Conservation (phyloP, 2,888 invertebrate species). For the Crossocerus cetratus region DNA sequence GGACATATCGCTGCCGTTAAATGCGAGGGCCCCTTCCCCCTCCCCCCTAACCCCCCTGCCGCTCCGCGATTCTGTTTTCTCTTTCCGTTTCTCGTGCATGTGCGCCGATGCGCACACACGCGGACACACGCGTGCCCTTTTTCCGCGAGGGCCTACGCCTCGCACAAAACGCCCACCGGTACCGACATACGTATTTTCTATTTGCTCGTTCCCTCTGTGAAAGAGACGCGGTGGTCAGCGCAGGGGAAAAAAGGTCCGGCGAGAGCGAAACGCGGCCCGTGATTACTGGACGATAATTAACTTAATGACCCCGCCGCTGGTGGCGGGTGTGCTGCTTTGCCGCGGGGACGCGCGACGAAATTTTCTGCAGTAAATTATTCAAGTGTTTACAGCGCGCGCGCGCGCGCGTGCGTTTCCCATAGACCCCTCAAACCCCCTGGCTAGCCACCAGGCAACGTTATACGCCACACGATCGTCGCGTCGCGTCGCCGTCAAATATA, state of each 20-base stretch:
- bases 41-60: too few relatives aligned
- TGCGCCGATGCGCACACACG: background rate
- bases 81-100: slow-evolving; percentile 12
- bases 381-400: slow-evolving; percentile 46
- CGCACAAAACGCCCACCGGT: slow-evolving; percentile 10
- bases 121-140: background rate
- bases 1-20: slow-evolving; percentile 38
- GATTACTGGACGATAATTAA: slow-evolving; percentile 59
- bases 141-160: background rate
- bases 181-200: slow-evolving; percentile 29
- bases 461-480: too few relatives aligned
- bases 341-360: slow-evolving; percentile 27
- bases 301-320: slow-evolving; percentile 44
- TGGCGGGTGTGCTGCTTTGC: slow-evolving; percentile 31
- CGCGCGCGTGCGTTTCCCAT: slow-evolving; percentile 23
- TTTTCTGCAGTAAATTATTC: slow-evolving; percentile 42
- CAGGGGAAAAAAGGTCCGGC: slow-evolving; percentile 34
- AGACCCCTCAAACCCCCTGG: too few relatives aligned
- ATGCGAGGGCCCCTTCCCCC: background rate
- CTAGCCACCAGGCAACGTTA: too few relatives aligned
- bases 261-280: slow-evolving; percentile 39
- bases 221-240: slow-evolving; percentile 26
- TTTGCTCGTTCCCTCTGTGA: slow-evolving; percentile 43
- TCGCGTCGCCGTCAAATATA: background rate
- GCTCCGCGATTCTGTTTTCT: slow-evolving; percentile 5